Evolutionary conservation across 1,140 invertebrate genomes (phyloP), one percentile per base, ranked within the genome.

Genomic region (Drosophila elegans): DNA sequence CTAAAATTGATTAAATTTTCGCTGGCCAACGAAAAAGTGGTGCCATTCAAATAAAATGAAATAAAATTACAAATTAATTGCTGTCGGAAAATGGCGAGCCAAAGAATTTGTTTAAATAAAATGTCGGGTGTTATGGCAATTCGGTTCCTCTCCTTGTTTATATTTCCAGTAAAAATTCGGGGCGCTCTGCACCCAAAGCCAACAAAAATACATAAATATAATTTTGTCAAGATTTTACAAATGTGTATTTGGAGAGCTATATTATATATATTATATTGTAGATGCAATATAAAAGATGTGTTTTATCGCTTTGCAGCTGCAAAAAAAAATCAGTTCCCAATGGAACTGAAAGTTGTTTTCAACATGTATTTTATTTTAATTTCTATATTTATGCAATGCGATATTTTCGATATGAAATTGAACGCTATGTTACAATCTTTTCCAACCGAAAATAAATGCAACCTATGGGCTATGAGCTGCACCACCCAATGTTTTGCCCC

Each of bases 41-140:
- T n/a, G 27, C 25, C 34, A 49, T 63, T 49, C 29, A 4, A 49
- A 48, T 38, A 42, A 63, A 74, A 74, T 46, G 25, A 73, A 74
- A 74, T 42, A 36, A 41, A 74, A 74, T 62, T 74, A 45, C 49
- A 73, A 74, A 62, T 74, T 54, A 74, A 74, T 74, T 62, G 38
- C 12, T 60, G 51, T 36, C 32, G 42, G 27, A 57, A 9, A 68
- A 55, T 56, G 63, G 64, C 32, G 16, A 32, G 59, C 63, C 36
- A 27, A 38, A 12, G 27, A 53, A 76, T 77, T 85, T 74, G 71
- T 77, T 63, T 54, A 49, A 66, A 78, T 74, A 51, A 85, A 80
- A 74, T 74, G 56, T 21, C 51, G 48, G 46, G 59, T 51, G 66
- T 60, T 51, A 59, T 66, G 32, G 29, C 39, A 12, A 13, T 10